Evolutionary conservation across 2,888 invertebrate species (phyloP).

Genomic region (Eupithecia vulgata): DNA sequence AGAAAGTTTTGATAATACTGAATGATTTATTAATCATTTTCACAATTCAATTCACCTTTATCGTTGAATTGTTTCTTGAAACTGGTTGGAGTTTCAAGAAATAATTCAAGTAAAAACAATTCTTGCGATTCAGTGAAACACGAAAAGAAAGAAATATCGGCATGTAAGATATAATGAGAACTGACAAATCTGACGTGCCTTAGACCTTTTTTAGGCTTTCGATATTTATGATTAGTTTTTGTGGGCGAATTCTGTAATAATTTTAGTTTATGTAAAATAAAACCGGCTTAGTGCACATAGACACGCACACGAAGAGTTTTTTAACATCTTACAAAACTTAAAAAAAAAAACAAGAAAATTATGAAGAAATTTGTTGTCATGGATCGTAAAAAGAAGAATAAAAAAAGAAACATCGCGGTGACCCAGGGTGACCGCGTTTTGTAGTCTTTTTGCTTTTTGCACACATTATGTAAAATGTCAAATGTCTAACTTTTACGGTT

Average conservation of each 20-base stretch:
- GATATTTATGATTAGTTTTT: not conserved
- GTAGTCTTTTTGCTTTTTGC: too few species aligned
- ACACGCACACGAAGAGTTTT: too few species aligned
- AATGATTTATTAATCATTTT: conserved; percentile 5
- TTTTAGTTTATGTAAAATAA: not conserved
- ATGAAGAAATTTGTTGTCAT: too few species aligned
- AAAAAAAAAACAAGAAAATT: too few species aligned
- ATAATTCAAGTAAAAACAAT: conserved; percentile 23
- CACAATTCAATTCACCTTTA: not conserved
- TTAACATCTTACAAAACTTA: too few species aligned
- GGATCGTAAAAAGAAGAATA: too few species aligned
- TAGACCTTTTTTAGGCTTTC: not conserved
- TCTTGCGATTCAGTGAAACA: conserved; percentile 1
- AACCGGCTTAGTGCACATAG: too few species aligned
- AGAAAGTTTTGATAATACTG: not conserved
- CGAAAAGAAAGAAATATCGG: not conserved
- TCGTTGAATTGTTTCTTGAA: too few species aligned
- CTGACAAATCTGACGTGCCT: conserved; percentile 9
- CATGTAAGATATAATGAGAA: conserved; percentile 1
- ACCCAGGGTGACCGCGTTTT: too few species aligned
- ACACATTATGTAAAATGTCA: too few species aligned
- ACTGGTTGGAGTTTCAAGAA: conserved; percentile 10
- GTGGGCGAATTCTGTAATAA: not conserved
- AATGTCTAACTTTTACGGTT: too few species aligned
- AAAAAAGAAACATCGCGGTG: too few species aligned